A percentile compares a stretch with the other conserved stretches of the same genome.
phyloP scores from a whole-genome alignment of 1,140 invertebrate genomes.

The Cotesia typhae region DNA sequence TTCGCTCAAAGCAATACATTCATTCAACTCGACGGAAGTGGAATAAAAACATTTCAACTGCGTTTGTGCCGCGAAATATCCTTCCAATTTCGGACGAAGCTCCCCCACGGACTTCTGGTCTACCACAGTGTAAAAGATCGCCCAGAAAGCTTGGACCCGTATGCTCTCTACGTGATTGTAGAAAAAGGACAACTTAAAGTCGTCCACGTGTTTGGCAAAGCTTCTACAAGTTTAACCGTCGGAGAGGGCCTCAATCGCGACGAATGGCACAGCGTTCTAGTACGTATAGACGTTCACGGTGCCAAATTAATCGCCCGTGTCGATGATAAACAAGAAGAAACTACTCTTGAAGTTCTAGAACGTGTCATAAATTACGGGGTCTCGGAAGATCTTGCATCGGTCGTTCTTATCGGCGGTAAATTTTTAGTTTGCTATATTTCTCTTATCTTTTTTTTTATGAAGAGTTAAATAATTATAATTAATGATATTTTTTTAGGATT shows the following conservation, averaged over 20 bases:
- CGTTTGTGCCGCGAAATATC: conserved; percentile 86
- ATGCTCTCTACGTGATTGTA: conserved; percentile 88
- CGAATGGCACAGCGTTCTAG: conserved; percentile 86
- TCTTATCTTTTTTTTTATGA: background rate
- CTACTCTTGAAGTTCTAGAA: conserved; percentile 80
- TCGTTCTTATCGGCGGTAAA: conserved; percentile 87
- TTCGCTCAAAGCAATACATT: conserved; percentile 87
- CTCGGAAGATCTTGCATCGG: conserved; percentile 82
- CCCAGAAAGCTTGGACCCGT: conserved; percentile 78
- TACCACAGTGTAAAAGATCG: conserved; percentile 88
- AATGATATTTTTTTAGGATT: conserved; percentile 69
- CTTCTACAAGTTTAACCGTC: conserved; percentile 84
- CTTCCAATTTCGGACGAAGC: conserved; percentile 84
- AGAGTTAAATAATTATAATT: background rate
- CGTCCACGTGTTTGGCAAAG: conserved; percentile 88
- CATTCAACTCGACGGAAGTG: conserved; percentile 85
- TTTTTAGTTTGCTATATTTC: background rate
- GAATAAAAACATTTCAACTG: conserved; percentile 85
- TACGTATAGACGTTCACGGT: conserved; percentile 84
- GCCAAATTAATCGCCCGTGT: conserved; percentile 83
- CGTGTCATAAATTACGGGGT: conserved; percentile 85
- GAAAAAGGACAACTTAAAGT: conserved; percentile 89
- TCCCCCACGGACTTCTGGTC: conserved; percentile 85
- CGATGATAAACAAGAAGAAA: conserved; percentile 82
- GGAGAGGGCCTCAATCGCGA: conserved; percentile 88